phyloP scores from a whole-genome alignment of 2,113 vertebrate genomes.

The Pyxicephalus adspersus region DNA sequence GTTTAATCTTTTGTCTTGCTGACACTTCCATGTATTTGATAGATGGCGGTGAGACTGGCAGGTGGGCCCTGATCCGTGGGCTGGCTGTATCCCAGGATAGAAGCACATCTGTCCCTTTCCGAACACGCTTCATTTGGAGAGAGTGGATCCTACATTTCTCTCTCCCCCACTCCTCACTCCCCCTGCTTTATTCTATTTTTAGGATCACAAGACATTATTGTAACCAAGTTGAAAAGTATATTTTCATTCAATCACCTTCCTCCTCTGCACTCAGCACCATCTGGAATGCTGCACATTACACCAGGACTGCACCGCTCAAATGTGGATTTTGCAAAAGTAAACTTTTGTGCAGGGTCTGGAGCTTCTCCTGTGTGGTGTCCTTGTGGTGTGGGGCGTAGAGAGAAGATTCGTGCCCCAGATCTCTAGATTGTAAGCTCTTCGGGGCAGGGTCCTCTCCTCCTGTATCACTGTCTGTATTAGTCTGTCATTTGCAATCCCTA shows the following conservation, averaged over 20 bases:
- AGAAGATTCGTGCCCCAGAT: too few relatives aligned
- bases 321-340: neutral
- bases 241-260: conserved; percentile 51
- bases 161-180: conserved; percentile 1
- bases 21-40: neutral
- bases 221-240: conserved; percentile 54
- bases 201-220: conserved; percentile 52
- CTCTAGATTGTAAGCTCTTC: too few relatives aligned
- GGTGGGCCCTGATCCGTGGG: neutral
- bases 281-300: conserved; percentile 32
- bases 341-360: neutral
- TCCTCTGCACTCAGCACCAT: conserved; percentile 52
- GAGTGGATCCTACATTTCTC: neutral
- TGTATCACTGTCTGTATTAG: too few relatives aligned
- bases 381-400: neutral
- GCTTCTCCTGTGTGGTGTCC: neutral
- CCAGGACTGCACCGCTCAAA: neutral
- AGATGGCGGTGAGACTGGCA: neutral
- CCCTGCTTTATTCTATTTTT: conserved; percentile 51
- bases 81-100: neutral
- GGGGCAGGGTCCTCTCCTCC: too few relatives aligned
- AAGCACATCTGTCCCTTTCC: neutral
- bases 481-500: too few relatives aligned
- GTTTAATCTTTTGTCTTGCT: too few relatives aligned
- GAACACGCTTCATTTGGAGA: conserved; percentile 1